Evolutionary conservation across 53 echinoderm and acorn worm species (phyloP).

Genomic region (Patiria pectinifera): DNA sequence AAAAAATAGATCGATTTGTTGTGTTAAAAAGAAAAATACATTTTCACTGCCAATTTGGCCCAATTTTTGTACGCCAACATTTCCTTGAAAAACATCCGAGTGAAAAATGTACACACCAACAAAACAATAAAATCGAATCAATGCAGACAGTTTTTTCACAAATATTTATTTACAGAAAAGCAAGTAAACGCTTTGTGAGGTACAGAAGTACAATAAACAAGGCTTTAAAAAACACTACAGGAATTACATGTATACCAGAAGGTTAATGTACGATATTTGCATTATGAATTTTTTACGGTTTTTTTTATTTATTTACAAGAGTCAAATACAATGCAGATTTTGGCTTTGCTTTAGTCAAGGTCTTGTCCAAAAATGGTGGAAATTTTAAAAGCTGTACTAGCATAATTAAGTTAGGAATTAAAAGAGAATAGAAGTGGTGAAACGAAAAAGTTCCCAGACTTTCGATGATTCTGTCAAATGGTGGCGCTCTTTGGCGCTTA

Average conservation of each 20-base stretch:
- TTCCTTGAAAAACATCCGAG: too few species aligned
- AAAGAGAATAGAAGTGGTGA: neutral
- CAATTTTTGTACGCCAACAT: too few species aligned
- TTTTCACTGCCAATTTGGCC: too few species aligned
- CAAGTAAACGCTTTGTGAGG: neutral
- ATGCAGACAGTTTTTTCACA: neutral
- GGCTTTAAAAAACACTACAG: neutral
- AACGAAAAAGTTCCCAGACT: too few species aligned
- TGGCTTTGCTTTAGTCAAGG: neutral
- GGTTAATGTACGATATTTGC: neutral
- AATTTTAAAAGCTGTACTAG: neutral
- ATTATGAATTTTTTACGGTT: neutral
- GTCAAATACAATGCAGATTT: neutral
- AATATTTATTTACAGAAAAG: neutral
- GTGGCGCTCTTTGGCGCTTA: too few species aligned
- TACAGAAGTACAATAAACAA: slow-evolving; percentile 13
- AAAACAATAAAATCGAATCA: too few species aligned
- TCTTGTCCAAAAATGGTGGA: neutral
- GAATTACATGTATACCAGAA: neutral
- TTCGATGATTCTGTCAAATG: too few species aligned
- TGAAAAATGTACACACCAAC: too few species aligned
- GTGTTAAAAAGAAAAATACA: too few species aligned
- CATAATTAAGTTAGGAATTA: neutral
- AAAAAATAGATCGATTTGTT: too few species aligned
- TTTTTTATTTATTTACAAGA: neutral